phyloP scores from a whole-genome alignment of 2,888 invertebrate genomes.

The Tineola bisselliella region DNA sequence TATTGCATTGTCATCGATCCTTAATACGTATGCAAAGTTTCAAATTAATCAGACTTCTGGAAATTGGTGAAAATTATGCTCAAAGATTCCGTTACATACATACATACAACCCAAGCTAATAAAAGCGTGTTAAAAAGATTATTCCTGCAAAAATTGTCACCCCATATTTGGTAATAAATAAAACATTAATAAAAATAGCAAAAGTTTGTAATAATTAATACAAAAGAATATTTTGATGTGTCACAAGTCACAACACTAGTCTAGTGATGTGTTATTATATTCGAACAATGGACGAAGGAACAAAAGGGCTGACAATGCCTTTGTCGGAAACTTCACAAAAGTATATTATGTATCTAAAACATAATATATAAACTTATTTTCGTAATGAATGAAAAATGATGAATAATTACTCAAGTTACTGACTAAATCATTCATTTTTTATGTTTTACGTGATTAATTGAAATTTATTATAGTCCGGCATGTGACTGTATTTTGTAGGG shows the following conservation, averaged over 20 bases:
- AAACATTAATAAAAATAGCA: neutral
- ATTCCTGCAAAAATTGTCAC: no score
- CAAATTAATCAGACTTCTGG: no score
- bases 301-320: neutral
- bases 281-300: neutral
- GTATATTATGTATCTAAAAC: neutral
- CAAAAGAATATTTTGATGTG: slow-evolving; percentile 2
- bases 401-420: neutral
- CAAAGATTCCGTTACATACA: no score
- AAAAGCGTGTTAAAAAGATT: no score
- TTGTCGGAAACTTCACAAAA: neutral
- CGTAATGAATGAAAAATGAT: neutral
- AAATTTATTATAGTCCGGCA: no score
- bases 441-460: no score
- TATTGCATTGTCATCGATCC: no score
- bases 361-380: neutral
- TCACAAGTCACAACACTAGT: slow-evolving; percentile 8
- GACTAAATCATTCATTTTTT: neutral
- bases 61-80: no score
- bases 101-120: no score
- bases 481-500: no score
- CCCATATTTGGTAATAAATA: slow-evolving; percentile 17
- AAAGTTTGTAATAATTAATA: neutral
- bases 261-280: neutral
- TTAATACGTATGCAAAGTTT: no score